Evolutionary conservation across 2,888 invertebrate genomes (phyloP), one percentile per base, ranked within the genome.

Genomic region (Athalia circularis): DNA sequence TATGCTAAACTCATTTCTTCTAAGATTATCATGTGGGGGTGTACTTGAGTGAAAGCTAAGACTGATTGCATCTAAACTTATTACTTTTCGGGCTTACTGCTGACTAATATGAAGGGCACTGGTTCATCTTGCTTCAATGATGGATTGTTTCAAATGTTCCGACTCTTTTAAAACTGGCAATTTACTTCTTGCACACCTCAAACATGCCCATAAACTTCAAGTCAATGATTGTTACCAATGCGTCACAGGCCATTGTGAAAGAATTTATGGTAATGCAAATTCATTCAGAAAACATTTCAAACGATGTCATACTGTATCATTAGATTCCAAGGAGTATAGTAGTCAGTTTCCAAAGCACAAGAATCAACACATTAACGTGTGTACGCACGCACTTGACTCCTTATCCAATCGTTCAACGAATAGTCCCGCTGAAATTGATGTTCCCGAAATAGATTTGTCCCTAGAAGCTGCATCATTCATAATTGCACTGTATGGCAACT

Each of bases 401-500:
- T 1, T 29, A 29, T 29, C 29, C 29, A 29, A 29, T 29, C 29
- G 59, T 9, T 59, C 13, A 59, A n/a, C 13, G 13, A 59, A 13
- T 59, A 5, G 13, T n/a, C n/a, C 13, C 11, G 13, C 59, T 3
- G 13, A 59, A 13, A 59, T 59, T 11, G 13, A 13, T 13, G n/a
- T 13, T 3, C n/a, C n/a, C 13, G 59, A 59, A 59, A 9, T 59
- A 59, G 13, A 59, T 59, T 59, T 59, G 13, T 5, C n/a, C n/a
- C 59, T 59, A 59, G 59, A 59, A 75, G 75, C 65, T 43, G 13
- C 75, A 65, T 45, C 77, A 47, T 7, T 65, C 29, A 65, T 72
- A 47, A 47, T n/a, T n/a, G n/a, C 15, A 48, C 62, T 80, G 8
- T 80, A 79, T 61, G 74, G 65, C n/a, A 48, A 67, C 11, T 47